Evolutionary conservation across 2,888 invertebrate genomes (phyloP).

Genomic region (Leucophenga montana): DNA sequence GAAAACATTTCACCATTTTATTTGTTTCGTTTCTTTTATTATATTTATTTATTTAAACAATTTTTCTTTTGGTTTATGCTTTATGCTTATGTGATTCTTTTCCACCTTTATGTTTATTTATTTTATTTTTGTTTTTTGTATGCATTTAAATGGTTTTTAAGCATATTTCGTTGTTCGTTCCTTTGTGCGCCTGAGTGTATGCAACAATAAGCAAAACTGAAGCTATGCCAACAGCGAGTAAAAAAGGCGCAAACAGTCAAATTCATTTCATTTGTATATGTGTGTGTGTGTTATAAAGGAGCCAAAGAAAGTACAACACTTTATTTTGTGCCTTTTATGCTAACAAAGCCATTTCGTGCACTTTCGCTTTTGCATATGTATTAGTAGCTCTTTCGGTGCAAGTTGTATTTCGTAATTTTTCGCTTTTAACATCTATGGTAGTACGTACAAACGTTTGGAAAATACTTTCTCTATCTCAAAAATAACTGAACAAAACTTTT

Average conservation of each 20-base stretch:
- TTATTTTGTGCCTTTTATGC: no score
- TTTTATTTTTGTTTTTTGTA: slow-evolving; percentile 28
- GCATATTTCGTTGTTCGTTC: background rate
- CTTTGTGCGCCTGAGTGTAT: background rate
- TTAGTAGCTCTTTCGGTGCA: background rate
- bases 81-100: background rate
- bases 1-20: no score
- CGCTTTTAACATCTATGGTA: background rate
- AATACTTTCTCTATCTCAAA: background rate
- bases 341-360: background rate
- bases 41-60: slow-evolving; percentile 29
- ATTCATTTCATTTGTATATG: background rate
- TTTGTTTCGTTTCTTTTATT: slow-evolving; percentile 1
- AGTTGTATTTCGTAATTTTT: background rate
- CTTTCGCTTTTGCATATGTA: background rate
- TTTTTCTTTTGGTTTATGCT: slow-evolving; percentile 1
- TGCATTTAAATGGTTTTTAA: slow-evolving; percentile 51
- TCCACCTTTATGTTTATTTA: background rate
- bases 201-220: slow-evolving; percentile 2
- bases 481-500: slow-evolving; percentile 3
- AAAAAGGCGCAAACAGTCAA: no score
- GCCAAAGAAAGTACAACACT: background rate
- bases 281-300: background rate
- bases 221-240: no score
- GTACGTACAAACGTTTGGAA: no score